Base-by-base conservation (phyloP, 2,113 vertebrate genomes). In the Trichechus manatus region DNA sequence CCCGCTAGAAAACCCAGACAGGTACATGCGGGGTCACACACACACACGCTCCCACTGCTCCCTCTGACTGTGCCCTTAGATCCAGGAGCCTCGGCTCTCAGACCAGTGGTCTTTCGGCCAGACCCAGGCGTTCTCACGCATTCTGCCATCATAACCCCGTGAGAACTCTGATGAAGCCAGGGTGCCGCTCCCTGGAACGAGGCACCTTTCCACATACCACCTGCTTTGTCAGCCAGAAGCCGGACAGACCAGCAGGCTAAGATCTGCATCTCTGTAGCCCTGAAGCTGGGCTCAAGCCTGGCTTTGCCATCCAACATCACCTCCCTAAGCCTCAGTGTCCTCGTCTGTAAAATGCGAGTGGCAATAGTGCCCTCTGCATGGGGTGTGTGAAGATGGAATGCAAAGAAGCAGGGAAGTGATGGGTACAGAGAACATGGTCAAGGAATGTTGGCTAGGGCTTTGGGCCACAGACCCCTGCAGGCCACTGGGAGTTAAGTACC, bases 361-460 rank as follows among this genome's bases (percentile, higher is more conserved):
- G n/a, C 20, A 6, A 17, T 9, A 68, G 66, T 17, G 23, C 22
- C 44, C 70, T 68, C 61, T 36, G 23, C 23, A 0, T 0, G 0
- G 0, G 29, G 22, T 14, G 0, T 0, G 17, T 1, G 56, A 25
- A 36, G 64, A 10, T 2, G 27, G 15, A 61, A 9, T 5, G 44
- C 33, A 75, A 92, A 70, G 42, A 72, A 33, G 39, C 11, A 7
- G 10, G 53, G 42, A 22, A 23, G 42, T 1, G 5, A 7, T 0
- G 10, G 20, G 36, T 19, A 36, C 6, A 20, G n/a, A 63, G 80
- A 42, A 59, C 14, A 42, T 3, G 25, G 63, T 27, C 63, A 0
- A 23, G 1, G 39, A 70, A 13, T 0, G 15, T 14, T 6, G 53
- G 90, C 72, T 47, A 6, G 66, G 19, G 19, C 23, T 74, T 42